phyloP scores from a whole-genome alignment of 1,140 invertebrate genomes.

The Zaprionus davidi region DNA sequence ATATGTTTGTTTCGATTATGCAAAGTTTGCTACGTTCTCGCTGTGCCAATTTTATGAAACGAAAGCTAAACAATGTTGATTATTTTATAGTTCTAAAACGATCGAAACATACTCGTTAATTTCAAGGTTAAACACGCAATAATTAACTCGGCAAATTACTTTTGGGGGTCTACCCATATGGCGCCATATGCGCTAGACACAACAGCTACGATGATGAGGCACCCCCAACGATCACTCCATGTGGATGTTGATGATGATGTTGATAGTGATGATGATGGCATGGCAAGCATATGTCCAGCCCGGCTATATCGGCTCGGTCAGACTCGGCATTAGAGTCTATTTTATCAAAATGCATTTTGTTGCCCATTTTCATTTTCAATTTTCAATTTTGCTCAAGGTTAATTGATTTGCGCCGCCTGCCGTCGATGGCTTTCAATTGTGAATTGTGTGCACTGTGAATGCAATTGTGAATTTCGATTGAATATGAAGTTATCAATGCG shows the following conservation, averaged over 20 bases:
- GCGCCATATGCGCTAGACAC: constrained; percentile 34
- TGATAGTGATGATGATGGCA: constrained; percentile 30
- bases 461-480: constrained; percentile 61
- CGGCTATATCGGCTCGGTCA: neutral
- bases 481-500: constrained; percentile 71
- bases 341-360: constrained; percentile 66
- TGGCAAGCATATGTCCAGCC: constrained; percentile 61
- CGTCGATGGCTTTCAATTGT: constrained; percentile 46
- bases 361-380: constrained; percentile 58
- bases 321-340: constrained; percentile 47
- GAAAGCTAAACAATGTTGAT: constrained; percentile 77
- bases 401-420: constrained; percentile 45
- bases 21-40: constrained; percentile 25
- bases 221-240: neutral
- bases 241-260: constrained; percentile 18
- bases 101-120: constrained; percentile 64
- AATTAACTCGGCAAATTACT: constrained; percentile 74
- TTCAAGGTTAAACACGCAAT: constrained; percentile 79
- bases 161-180: constrained; percentile 43
- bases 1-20: constrained; percentile 1
- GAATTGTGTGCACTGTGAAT: constrained; percentile 53
- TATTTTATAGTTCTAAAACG: constrained; percentile 80
- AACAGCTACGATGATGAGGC: constrained; percentile 13
- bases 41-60: constrained; percentile 57
- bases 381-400: constrained; percentile 72